Evolutionary conservation across 2,113 vertebrate species (phyloP).

Genomic region (Axis porcinus): DNA sequence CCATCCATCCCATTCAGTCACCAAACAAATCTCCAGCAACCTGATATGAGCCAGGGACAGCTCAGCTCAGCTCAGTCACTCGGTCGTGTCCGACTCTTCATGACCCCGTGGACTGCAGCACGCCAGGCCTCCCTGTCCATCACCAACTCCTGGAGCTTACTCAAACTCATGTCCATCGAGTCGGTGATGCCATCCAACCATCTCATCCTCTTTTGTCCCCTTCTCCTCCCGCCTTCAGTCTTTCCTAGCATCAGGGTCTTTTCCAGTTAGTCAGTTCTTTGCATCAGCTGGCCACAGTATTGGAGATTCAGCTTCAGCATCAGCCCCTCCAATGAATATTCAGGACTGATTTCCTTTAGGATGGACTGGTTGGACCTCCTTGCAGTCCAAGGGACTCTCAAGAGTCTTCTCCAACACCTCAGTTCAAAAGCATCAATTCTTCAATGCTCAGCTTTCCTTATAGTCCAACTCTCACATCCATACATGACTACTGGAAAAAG

Average conservation of each 20-base stretch:
- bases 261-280: background rate
- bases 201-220: background rate
- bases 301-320: background rate
- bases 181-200: background rate
- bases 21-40: background rate
- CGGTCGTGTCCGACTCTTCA: background rate
- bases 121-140: background rate
- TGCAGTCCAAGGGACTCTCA: background rate
- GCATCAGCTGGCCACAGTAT: background rate
- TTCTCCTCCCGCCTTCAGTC: rapidly evolving
- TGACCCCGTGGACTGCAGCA: background rate
- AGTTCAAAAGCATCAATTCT: background rate
- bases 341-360: background rate
- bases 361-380: background rate
- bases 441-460: background rate
- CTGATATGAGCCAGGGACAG: background rate
- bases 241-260: background rate
- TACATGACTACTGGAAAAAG: background rate
- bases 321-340: background rate
- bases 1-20: background rate
- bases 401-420: background rate
- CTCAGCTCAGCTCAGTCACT: background rate
- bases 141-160: background rate
- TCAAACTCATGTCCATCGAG: background rate
- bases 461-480: background rate